A percentile compares a stretch with the other conserved stretches of the same genome.
Conservation (phyloP, 2,113 vertebrate species). For the Gadus macrocephalus region DNA sequence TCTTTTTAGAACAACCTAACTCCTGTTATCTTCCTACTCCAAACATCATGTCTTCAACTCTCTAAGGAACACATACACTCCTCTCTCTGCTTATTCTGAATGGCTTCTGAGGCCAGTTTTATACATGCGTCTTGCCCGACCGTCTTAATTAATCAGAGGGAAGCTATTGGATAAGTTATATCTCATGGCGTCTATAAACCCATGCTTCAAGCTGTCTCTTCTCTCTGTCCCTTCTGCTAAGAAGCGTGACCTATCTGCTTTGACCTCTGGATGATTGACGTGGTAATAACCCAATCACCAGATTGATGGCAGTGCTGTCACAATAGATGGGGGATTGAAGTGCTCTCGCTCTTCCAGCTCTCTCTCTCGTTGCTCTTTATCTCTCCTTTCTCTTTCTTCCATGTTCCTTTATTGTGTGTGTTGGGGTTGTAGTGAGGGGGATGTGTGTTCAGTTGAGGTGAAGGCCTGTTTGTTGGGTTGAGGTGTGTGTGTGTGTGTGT, state of each 20-base stretch:
- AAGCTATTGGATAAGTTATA: constrained; percentile 66
- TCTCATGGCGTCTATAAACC: constrained; percentile 37
- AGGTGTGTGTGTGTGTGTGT: constrained; percentile 30
- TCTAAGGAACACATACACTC: no score
- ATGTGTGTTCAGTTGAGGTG: constrained; percentile 7
- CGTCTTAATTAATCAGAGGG: constrained; percentile 57
- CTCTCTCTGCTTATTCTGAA: no score
- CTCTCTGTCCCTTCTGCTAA: constrained; percentile 18
- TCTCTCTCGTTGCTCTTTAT: constrained; percentile 30
- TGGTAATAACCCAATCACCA: constrained; percentile 82
- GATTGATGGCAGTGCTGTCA: constrained; percentile 75
- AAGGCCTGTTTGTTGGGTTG: neutral
- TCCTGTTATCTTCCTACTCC: no score
- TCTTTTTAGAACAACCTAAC: no score
- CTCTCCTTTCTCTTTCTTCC: constrained; percentile 32
- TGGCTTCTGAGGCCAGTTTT: no score
- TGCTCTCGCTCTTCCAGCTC: constrained; percentile 54
- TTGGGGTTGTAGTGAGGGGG: constrained; percentile 14
- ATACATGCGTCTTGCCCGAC: no score
- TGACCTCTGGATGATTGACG: constrained; percentile 84
- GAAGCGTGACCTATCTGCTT: constrained; percentile 67
- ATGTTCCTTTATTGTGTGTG: constrained; percentile 53
- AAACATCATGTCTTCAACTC: no score
- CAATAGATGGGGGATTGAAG: constrained; percentile 72
- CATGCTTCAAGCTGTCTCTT: constrained; percentile 1